Evolutionary conservation across 2,113 vertebrate species (phyloP).

Genomic region (Actenoides hombroni): DNA sequence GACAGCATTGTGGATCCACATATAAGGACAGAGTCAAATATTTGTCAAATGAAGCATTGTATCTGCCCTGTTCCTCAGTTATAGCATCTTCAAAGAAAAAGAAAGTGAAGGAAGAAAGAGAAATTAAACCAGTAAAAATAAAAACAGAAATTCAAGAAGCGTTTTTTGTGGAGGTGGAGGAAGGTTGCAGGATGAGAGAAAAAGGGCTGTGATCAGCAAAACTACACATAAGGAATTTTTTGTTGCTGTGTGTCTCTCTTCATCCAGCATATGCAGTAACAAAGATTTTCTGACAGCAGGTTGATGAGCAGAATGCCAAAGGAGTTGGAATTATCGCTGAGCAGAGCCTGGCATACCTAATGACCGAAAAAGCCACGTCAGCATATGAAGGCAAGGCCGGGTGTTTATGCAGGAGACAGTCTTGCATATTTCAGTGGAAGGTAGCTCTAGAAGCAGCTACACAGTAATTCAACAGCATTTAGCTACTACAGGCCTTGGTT

Average conservation of each 20-base stretch:
- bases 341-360: not conserved
- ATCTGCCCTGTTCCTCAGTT: conserved; percentile 32
- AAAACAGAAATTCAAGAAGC: not conserved
- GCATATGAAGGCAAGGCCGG: not conserved
- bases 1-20: conserved; percentile 65
- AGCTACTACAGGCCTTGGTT: not conserved
- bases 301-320: conserved; percentile 34
- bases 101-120: conserved; percentile 25
- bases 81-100: conserved; percentile 29
- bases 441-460: not conserved
- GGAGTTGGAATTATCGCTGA: not conserved
- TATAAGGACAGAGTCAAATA: conserved; percentile 58
- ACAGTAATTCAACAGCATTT: not conserved
- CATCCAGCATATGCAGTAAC: not conserved
- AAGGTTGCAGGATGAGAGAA: not conserved
- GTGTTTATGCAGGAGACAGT: not conserved
- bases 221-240: not conserved
- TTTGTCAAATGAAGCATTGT: conserved; percentile 36
- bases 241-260: not conserved
- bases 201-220: conserved; percentile 2
- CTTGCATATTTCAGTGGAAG: not conserved
- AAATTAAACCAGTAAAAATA: conserved; percentile 6
- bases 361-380: conserved; percentile 28
- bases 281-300: conserved; percentile 24
- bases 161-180: not conserved